A percentile compares a stretch with the other conserved stretches of the same genome.
These are phyloP conservation scores for Harmothoe impar DNA, from an alignment of 2,888 invertebrate genomes.

Conservation along the genomic window DNA sequence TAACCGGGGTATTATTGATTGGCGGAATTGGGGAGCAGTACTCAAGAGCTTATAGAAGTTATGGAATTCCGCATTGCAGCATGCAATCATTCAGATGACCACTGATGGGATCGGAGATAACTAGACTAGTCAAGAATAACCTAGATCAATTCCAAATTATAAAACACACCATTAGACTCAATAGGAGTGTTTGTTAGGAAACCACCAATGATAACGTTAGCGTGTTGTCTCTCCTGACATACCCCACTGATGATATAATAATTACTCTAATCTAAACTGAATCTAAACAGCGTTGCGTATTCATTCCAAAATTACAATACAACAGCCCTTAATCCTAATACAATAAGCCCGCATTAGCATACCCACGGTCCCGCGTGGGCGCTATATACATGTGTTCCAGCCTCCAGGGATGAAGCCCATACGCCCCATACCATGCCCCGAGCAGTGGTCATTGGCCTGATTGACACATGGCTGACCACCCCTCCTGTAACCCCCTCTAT, in stretches of 20 bases:
- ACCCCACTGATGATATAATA: neutral
- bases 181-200: neutral
- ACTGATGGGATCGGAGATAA: neutral
- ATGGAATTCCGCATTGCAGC: neutral
- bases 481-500: neutral
- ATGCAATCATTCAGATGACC: neutral
- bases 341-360: neutral
- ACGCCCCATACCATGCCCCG: neutral
- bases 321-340: neutral
- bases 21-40: neutral
- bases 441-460: neutral
- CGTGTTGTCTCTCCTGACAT: neutral
- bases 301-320: constrained; percentile 13
- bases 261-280: neutral
- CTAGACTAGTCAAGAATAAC: neutral
- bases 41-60: neutral
- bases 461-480: constrained; percentile 11
- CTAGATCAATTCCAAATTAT: neutral
- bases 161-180: neutral
- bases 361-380: neutral
- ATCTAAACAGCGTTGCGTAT: neutral
- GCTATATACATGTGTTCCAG: too few relatives aligned
- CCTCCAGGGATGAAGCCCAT: too few relatives aligned
- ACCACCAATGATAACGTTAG: neutral
- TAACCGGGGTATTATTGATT: constrained; percentile 30